Base-by-base conservation (phyloP, 2,888 invertebrate species). In the Hipparchia semele region DNA sequence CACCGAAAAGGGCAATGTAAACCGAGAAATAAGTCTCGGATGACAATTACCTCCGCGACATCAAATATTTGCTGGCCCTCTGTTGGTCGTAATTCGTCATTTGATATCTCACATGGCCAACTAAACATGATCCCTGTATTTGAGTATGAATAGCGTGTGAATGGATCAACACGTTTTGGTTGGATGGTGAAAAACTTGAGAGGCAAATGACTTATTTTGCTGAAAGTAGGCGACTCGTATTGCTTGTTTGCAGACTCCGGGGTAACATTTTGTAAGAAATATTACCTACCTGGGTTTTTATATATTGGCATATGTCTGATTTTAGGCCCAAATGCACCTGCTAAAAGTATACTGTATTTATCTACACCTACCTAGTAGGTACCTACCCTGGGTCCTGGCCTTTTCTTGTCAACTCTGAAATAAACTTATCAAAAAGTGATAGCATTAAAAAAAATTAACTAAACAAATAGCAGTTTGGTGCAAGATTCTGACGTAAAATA, bases 41-140 rank as follows among this genome's bases (percentile, higher is more conserved):
- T 93, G 91, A 85, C 93, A 92, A 93, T 92, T 92, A 92, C 88
- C 39, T 58, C 2, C 62, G 78, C 81, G 83, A 87, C 86, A 84
- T 90, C 90, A 91, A 93, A 92, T 90, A 91, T 91, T 91, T 91
- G 91, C 89, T 85, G 87, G 89, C 88, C 91, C 91, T 89, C 87
- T 86, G 87, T 82, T 82, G 90, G 82, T 85, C 90, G 91, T 91
- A 87, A 91, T 86, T 84, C 85, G 92, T 90, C 91, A 92, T 87
- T 82, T 82, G 92, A 92, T 83, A 84, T 82, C 73, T 23, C 45
- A 10, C 1, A 0, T 12, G 10, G n/a, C 80, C 77, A 78, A 8
- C n/a, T 6, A 67, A 76, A 9, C 2, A 61, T 33, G 80, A 76
- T 39, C 76, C 71, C 67, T 68, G 9, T 61, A 51, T 67, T n/a